phyloP scores from a whole-genome alignment of 2,888 invertebrate species.

The Lochmaea crataegi region DNA sequence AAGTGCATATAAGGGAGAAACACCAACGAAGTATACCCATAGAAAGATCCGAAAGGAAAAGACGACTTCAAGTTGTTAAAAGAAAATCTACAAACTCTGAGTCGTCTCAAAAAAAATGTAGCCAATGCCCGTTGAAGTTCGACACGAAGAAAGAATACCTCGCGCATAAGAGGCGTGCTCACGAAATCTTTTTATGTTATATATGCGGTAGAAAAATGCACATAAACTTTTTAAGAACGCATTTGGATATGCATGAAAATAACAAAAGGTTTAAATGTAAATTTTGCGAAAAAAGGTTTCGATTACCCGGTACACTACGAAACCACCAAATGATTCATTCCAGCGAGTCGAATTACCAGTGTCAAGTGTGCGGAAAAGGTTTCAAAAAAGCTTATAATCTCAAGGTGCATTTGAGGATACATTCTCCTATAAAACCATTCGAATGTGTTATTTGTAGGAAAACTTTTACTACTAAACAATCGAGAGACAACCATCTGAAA shows the following conservation, averaged over 20 bases:
- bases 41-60: constrained; percentile 1
- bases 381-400: constrained; percentile 53
- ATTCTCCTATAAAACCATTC: constrained; percentile 58
- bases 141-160: constrained; percentile 30
- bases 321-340: constrained; percentile 54
- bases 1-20: constrained; percentile 24
- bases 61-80: neutral
- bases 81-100: neutral
- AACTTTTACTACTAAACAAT: constrained; percentile 64
- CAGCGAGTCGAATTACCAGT: constrained; percentile 42
- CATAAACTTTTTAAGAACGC: constrained; percentile 40
- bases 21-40: neutral
- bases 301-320: constrained; percentile 42
- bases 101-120: constrained; percentile 51
- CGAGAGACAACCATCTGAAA: constrained; percentile 44
- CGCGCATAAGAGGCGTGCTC: constrained; percentile 41
- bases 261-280: constrained; percentile 41
- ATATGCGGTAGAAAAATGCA: constrained; percentile 47
- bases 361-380: constrained; percentile 47
- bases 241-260: constrained; percentile 42
- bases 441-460: constrained; percentile 69
- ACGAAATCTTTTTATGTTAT: constrained; percentile 48
- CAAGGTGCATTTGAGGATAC: constrained; percentile 68
- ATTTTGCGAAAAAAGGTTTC: constrained; percentile 51
- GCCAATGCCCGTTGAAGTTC: constrained; percentile 67